Conservation (phyloP, 2,888 invertebrate species). For the Pseudococcus viburni region DNA sequence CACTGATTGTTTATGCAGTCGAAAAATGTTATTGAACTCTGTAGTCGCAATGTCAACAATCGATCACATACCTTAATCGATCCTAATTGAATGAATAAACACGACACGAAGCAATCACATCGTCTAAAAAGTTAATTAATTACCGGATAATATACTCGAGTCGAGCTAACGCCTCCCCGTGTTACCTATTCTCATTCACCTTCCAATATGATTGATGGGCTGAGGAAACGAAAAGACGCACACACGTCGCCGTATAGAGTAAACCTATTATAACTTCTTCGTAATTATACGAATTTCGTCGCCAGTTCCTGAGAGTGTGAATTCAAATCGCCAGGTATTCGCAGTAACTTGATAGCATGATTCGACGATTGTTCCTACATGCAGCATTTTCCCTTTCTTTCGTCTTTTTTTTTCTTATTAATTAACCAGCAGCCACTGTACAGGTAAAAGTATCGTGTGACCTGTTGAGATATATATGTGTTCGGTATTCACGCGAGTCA, state of each 20-base stretch:
- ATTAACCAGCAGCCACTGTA: background rate
- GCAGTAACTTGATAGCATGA: background rate
- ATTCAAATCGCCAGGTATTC: background rate
- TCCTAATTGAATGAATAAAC: conserved; percentile 22
- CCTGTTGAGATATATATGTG: background rate
- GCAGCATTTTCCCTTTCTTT: background rate
- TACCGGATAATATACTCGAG: background rate
- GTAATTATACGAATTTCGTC: too few species aligned
- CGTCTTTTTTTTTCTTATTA: background rate
- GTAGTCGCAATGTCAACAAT: background rate
- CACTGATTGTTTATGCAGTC: background rate
- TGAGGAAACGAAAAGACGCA: background rate
- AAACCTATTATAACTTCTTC: too few species aligned
- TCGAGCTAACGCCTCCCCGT: background rate
- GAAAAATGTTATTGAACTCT: conserved; percentile 14
- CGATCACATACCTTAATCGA: background rate
- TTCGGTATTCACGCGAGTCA: conserved; percentile 18
- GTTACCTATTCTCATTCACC: background rate
- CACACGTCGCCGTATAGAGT: background rate
- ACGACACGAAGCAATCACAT: background rate
- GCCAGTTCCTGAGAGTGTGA: background rate
- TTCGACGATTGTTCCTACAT: background rate
- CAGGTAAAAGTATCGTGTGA: background rate
- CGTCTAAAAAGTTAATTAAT: background rate
- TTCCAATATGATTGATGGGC: background rate